Evolutionary conservation across 2,888 invertebrate genomes (phyloP), one percentile per base, ranked within the genome.

Genomic region (Spatulosminthurus flaviceps): DNA sequence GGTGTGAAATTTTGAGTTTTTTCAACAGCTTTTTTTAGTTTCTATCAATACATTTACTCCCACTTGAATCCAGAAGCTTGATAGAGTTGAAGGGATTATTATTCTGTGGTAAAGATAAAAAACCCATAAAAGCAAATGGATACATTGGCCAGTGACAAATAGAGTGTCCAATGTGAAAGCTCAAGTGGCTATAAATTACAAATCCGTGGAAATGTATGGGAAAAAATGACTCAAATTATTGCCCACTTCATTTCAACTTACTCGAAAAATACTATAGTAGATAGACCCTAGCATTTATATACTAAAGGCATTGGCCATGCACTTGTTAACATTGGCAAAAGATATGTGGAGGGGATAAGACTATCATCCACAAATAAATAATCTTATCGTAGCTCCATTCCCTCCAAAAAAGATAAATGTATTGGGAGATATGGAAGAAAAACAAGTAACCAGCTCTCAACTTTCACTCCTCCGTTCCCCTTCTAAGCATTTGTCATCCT

Each of bases 181-280:
- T 24, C 64, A 64, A 64, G 24, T 64, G 64, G 64, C 64, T 64
- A 64, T 64, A 64, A 64, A 64, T 64, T 64, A 64, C 64, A 64
- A 64, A 64, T 64, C 64, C 26, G 22, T 64, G 64, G 64, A 22
- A 64, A 64, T 64, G 64, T 64, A 64, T 64, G 64, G 64, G 64
- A n/a, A n/a, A 70, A 70, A 22, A 29, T 34, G 41, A n/a, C 64
- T 21, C 70, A 34, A 70, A 29, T 41, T 70, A 70, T 42, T 70
- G 70, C 70, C 22, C 34, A 29, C 34, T 34, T 70, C 70, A 70
- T 69, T 41, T 29, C 34, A 70, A 19, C 70, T 70, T 41, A 29
- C 70, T 70, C 21, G 41, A 29, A 7, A 69, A 7, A 28, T 34
- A 61, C 61, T n/a, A n/a, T n/a, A n/a, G n/a, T n/a, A n/a, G n/a